Conservation (phyloP, 2,888 invertebrate species). For the Aphidius colemani region DNA sequence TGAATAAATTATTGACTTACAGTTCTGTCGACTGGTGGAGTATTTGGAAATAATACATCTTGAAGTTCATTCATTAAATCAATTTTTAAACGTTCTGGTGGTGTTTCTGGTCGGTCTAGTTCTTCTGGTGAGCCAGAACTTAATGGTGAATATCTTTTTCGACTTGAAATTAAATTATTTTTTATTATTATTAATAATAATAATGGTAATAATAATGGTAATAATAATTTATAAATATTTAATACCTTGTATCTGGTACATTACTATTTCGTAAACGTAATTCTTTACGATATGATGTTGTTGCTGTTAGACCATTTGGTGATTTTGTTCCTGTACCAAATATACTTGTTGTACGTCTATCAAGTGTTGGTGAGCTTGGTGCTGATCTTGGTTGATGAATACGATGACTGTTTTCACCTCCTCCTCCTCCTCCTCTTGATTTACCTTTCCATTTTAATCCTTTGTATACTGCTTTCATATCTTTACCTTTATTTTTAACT, state of each 20-base stretch:
- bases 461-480: slow-evolving; percentile 79
- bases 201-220: too few relatives aligned
- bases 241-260: slow-evolving; percentile 52
- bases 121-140: slow-evolving; percentile 64
- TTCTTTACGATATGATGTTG: slow-evolving; percentile 56
- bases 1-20: slow-evolving; percentile 61
- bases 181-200: neutral
- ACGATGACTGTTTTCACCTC: slow-evolving; percentile 48
- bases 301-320: slow-evolving; percentile 53
- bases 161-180: slow-evolving; percentile 37
- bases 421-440: slow-evolving; percentile 49
- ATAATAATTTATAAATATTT: too few relatives aligned
- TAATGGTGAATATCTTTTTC: slow-evolving; percentile 61
- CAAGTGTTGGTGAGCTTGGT: slow-evolving; percentile 70
- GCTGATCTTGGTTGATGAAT: slow-evolving; percentile 66
- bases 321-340: slow-evolving; percentile 56
- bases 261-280: slow-evolving; percentile 53
- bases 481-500: slow-evolving; percentile 77
- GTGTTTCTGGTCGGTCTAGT: slow-evolving; percentile 49
- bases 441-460: slow-evolving; percentile 71
- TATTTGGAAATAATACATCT: slow-evolving; percentile 65
- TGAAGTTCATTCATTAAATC: slow-evolving; percentile 72
- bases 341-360: slow-evolving; percentile 61
- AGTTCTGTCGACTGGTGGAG: slow-evolving; percentile 69
- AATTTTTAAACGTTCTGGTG: slow-evolving; percentile 61